Base-by-base conservation (phyloP, 2,113 vertebrate species). In the Apus apus region DNA sequence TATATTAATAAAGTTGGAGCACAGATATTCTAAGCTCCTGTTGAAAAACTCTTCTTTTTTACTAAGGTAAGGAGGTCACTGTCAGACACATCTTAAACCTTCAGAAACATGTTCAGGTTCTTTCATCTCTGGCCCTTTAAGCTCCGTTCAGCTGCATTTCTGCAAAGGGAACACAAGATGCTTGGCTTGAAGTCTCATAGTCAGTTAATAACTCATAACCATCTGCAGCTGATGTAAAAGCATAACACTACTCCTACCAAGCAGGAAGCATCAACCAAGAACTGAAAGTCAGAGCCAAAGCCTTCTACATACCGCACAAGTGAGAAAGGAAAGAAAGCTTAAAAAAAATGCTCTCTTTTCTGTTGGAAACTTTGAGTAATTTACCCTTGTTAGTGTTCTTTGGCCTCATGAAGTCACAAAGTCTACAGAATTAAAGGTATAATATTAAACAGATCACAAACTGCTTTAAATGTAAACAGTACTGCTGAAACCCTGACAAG, bases 151-250 rank as follows among this genome's bases (percentile, higher is more conserved):
- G 97, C 96, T 90, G 96, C 86, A 89, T 97, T 93, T 99, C 99
- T 99, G 99, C 96, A 98, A 99, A 99, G 98, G 98, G 98, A 99
- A 99, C 98, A 99, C 97, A 99, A 99, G 98, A 99, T 96, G 98
- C 97, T 98, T 98, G 95, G 96, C 98, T 98, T 98, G 97, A 99
- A 98, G 98, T 98, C 98, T 98, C 96, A 91, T 87, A 97, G 97
- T 97, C 97, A 97, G 96, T 96, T 94, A 93, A 89, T 84, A 96
- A 94, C 96, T 97, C 97, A 97, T 94, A 97, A 98, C 95, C 98
- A 98, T 95, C 96, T 97, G 97, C 93, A 98, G 93, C 96, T 98
- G 93, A 96, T 90, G 70, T 71, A 87, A 94, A 94, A 97, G 85
- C 78, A 97, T 76, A 95, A 46, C 93, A 86, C 91, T 93, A 91